Evolutionary conservation across 2,113 vertebrate species (phyloP).

Genomic region (Sisor rabdophorus): DNA sequence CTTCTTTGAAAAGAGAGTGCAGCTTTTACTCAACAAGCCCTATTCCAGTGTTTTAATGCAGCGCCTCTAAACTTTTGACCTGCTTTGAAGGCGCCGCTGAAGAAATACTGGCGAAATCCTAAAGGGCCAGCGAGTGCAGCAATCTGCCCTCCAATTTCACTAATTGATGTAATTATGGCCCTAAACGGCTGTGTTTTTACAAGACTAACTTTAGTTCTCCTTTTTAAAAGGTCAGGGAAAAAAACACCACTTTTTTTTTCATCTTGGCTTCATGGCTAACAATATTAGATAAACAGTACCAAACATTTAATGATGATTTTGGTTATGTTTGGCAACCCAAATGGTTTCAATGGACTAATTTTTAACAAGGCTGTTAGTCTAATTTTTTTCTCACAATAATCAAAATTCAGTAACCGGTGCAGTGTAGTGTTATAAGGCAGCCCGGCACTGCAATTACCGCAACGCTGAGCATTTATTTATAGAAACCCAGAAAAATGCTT

Average conservation of each 20-base stretch:
- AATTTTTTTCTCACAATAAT: background rate
- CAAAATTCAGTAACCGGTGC: background rate
- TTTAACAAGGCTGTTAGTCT: background rate
- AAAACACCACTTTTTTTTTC: background rate
- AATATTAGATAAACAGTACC: background rate
- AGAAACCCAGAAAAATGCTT: too few species aligned
- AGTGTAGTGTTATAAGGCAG: background rate
- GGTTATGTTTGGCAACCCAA: background rate
- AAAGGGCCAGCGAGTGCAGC: conserved; percentile 32
- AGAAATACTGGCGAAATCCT: conserved; percentile 41
- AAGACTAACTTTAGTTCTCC: conserved; percentile 33
- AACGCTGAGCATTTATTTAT: background rate
- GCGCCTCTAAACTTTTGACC: conserved; percentile 37
- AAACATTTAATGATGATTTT: background rate
- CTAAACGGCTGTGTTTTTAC: conserved; percentile 39
- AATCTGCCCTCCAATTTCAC: conserved; percentile 49
- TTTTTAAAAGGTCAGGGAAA: conserved; percentile 13
- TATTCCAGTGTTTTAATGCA: background rate
- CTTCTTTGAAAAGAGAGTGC: background rate
- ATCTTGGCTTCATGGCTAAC: background rate
- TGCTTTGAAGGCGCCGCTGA: conserved; percentile 14
- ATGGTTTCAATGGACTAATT: background rate
- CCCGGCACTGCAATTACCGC: background rate
- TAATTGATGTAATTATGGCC: conserved; percentile 49
- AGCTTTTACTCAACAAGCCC: background rate